These are phyloP conservation scores for Blastomussa wellsi DNA, from an alignment of 92 coral and sea anemone species.

Conservation along the genomic window DNA sequence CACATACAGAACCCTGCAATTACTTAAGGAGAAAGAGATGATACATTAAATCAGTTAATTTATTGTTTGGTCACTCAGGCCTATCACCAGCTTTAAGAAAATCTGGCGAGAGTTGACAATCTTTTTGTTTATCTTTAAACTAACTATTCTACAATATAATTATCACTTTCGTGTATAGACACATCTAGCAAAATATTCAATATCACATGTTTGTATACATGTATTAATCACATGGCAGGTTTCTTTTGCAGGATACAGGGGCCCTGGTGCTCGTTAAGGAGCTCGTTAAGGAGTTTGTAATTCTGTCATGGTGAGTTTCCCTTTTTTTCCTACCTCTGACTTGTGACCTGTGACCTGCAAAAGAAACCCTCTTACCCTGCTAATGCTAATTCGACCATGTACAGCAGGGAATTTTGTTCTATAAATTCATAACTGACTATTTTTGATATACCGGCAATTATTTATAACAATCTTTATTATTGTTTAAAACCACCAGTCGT, in stretches of 20 bases:
- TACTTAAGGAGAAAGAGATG: background rate
- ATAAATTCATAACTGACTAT: too few relatives aligned
- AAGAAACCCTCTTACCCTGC: too few relatives aligned
- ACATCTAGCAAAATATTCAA: background rate
- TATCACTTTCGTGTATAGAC: background rate
- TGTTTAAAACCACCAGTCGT: conserved; percentile 42
- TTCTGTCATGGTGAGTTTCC: too few relatives aligned
- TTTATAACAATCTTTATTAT: background rate
- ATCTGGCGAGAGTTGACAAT: background rate
- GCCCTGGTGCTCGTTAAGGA: too few relatives aligned
- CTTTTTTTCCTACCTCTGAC: too few relatives aligned
- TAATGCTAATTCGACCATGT: background rate
- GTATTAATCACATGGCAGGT: too few relatives aligned
- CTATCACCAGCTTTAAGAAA: background rate
- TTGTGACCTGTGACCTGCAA: too few relatives aligned
- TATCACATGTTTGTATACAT: too few relatives aligned
- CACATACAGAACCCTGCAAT: too few relatives aligned
- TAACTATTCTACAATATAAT: background rate
- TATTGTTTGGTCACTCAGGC: background rate
- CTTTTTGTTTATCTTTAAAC: background rate
- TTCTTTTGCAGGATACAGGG: too few relatives aligned
- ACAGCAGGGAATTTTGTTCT: background rate
- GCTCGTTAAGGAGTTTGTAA: too few relatives aligned
- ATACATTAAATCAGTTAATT: background rate
- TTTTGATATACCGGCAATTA: too few relatives aligned